Evolutionary conservation across 1,140 invertebrate genomes (phyloP).

Genomic region (Oscheius sp.): DNA sequence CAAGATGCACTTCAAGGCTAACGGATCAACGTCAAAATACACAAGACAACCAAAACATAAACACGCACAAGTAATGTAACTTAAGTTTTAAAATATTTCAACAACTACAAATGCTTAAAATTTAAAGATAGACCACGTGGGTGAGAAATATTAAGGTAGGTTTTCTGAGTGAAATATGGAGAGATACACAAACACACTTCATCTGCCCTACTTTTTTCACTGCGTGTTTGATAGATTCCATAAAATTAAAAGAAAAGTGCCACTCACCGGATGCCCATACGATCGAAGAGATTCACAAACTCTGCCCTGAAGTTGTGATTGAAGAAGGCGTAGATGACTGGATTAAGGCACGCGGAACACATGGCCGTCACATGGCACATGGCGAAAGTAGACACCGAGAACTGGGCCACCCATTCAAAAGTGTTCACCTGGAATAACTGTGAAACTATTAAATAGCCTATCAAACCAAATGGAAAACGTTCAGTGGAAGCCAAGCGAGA

Average conservation of each 20-base stretch:
- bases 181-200: too few species aligned
- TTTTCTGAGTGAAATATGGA: too few species aligned
- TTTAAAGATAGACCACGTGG: too few species aligned
- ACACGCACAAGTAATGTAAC: too few species aligned
- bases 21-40: too few species aligned
- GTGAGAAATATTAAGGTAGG: too few species aligned
- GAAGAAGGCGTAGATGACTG: conserved; percentile 58
- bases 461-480: conserved; percentile 64
- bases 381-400: conserved; percentile 64
- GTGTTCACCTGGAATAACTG: conserved; percentile 47
- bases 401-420: conserved; percentile 44
- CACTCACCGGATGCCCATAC: conserved; percentile 30
- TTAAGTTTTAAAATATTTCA: too few species aligned
- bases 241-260: neutral
- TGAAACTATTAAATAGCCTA: neutral
- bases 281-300: conserved; percentile 50
- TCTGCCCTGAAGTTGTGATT: conserved; percentile 58
- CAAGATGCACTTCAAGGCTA: too few species aligned
- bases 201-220: too few species aligned
- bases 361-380: conserved; percentile 62
- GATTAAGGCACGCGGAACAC: conserved; percentile 55
- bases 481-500: conserved; percentile 65
- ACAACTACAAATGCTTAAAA: too few species aligned
- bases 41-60: too few species aligned
- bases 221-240: neutral